phyloP scores from a whole-genome alignment of 2,797 vertebrate genomes.

The Sphenopsis melanotis region DNA sequence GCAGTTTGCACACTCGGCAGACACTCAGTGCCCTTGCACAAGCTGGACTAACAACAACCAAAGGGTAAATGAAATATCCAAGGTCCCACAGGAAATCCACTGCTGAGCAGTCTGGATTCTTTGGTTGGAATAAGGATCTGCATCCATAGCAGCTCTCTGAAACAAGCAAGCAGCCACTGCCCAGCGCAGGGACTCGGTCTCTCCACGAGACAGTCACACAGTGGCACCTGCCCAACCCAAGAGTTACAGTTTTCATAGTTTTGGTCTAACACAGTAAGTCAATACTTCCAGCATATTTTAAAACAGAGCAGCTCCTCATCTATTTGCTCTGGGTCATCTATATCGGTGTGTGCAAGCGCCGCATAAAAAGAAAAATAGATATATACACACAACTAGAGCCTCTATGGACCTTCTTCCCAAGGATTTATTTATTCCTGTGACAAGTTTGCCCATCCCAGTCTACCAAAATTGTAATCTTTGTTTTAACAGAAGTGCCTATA shows the following conservation, averaged over 20 bases:
- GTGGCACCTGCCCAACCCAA: background rate
- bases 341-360: background rate
- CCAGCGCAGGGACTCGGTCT: background rate
- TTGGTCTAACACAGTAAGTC: background rate
- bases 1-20: background rate
- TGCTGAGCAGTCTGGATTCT: too few species aligned
- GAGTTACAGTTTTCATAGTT: background rate
- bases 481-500: conserved; percentile 6
- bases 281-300: background rate
- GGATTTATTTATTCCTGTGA: background rate
- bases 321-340: background rate
- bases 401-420: background rate
- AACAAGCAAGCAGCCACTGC: background rate
- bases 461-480: background rate
- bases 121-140: background rate
- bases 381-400: background rate
- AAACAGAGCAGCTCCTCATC: background rate
- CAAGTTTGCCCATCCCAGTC: background rate
- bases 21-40: background rate
- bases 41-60: background rate
- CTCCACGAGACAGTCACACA: background rate
- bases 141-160: background rate
- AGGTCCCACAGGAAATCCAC: background rate
- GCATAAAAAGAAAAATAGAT: background rate
- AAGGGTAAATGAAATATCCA: background rate